Evolutionary conservation across 2,888 invertebrate genomes (phyloP).

Genomic region (Mimachlamys varia): DNA sequence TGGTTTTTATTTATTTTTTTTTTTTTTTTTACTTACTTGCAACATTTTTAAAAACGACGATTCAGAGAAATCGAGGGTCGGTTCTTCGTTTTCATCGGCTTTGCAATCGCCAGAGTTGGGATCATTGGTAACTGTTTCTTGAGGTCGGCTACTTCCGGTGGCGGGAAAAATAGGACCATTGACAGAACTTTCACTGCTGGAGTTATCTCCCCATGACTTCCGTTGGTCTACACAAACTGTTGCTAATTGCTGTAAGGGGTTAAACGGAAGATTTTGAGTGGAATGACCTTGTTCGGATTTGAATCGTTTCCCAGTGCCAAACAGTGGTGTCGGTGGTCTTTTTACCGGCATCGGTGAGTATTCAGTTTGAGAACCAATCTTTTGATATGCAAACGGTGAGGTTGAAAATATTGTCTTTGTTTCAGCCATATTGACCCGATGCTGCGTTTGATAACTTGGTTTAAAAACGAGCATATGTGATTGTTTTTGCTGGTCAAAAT

Average conservation of each 20-base stretch:
- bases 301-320: conserved; percentile 1
- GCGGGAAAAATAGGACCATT: background rate
- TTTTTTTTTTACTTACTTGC: background rate
- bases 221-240: background rate
- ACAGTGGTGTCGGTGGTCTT: background rate
- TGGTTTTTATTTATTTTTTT: no score
- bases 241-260: background rate
- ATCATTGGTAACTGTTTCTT: background rate
- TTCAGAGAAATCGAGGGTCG: background rate
- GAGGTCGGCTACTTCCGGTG: background rate
- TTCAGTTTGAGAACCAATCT: background rate
- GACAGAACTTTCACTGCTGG: background rate
- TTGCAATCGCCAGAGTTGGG: background rate
- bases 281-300: background rate
- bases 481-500: background rate
- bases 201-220: background rate
- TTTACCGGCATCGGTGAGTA: background rate
- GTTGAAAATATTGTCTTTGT: conserved; percentile 31
- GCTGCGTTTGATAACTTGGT: background rate
- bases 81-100: background rate
- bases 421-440: background rate
- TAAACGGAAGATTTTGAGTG: background rate
- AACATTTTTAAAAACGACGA: conserved; percentile 16
- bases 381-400: background rate
- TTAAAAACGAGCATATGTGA: background rate